Percentiles rank a stretch among this genome's conserved stretches.
Conservation (phyloP, 2,888 invertebrate genomes). For the Mactromeris polynyma region DNA sequence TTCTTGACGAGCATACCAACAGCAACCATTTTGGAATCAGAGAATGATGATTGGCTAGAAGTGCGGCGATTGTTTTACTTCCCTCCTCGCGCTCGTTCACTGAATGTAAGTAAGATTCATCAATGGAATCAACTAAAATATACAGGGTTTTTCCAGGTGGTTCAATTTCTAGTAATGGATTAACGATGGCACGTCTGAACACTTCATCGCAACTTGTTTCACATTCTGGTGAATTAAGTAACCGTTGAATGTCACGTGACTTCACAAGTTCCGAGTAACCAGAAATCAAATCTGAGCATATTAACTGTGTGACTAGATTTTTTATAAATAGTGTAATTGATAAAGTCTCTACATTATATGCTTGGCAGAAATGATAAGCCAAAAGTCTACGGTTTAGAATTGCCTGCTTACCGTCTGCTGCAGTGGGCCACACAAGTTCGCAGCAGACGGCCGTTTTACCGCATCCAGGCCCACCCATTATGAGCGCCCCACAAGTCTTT, state of each 20-base stretch:
- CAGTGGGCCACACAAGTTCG: constrained; percentile 90
- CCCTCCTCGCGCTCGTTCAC: constrained; percentile 78
- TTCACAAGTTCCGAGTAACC: constrained; percentile 87
- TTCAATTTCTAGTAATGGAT: constrained; percentile 94
- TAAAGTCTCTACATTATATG: constrained; percentile 89
- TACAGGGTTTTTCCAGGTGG: constrained; percentile 94
- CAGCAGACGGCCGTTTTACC: constrained; percentile 92
- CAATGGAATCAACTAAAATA: constrained; percentile 96
- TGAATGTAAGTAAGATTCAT: constrained; percentile 90
- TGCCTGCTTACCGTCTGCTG: constrained; percentile 88
- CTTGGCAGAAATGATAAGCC: constrained; percentile 93
- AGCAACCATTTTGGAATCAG: constrained; percentile 97
- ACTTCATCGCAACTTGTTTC: constrained; percentile 96
- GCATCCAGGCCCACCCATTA: constrained; percentile 96
- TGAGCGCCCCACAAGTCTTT: constrained; percentile 94
- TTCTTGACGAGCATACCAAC: constrained; percentile 93
- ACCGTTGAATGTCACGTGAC: constrained; percentile 92
- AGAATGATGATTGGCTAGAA: constrained; percentile 96
- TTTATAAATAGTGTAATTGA: constrained; percentile 94
- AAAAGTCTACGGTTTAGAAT: constrained; percentile 93
- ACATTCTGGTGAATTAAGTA: constrained; percentile 92
- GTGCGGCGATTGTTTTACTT: constrained; percentile 89
- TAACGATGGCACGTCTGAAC: constrained; percentile 94
- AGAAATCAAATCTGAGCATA: constrained; percentile 86
- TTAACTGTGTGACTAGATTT: constrained; percentile 90